Evolutionary conservation across 2,797 vertebrate species (phyloP), one percentile per base, ranked within the genome.

Genomic region (Cryptoblepharus egeriae): DNA sequence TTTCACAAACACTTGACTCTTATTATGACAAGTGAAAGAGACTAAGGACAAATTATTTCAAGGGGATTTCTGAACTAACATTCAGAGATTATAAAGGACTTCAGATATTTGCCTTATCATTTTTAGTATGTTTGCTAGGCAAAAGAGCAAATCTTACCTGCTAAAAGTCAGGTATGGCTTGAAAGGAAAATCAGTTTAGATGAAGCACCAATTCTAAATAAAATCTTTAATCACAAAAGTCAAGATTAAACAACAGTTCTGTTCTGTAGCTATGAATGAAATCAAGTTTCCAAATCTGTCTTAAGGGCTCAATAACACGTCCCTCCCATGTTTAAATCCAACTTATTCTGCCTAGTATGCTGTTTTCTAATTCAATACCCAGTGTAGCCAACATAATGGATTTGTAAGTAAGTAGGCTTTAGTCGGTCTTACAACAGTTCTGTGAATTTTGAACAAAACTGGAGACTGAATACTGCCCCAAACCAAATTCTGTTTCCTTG

Each of bases 21-120:
- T 74, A 35, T 58, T 78, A 58, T 70, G 45, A 55, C 32, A 83
- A 77, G 28, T 74, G 2, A 5, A 61, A 86, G 18, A 63, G 85
- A 42, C 75, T 82, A 85, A 80, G 39, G 60, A 83, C 26, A 85
- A 87, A 85, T 88, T 78, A 85, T 88, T 80, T 90, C 84, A 61
- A 78, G 75, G 87, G 82, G 76, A 1, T 72, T 72, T 60, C 70
- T 88, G 78, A 82, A 77, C 75, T 76, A 85, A 87, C 73, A 18
- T 49, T 30, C 58, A 75, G 45, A 85, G 35, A 87, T 74, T 74
- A 76, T n/a, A 79, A 81, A 85, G 81, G 13, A 87, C 77, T 81
- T 74, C 72, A 70, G 82, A 88, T 87, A 52, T 82, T 85, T 89
- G 69, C 61, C 85, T 28, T 80, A 61, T 72, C 85, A 78, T 77